Evolutionary conservation across 2,113 vertebrate species (phyloP).

Genomic region (Phoenicopterus ruber): DNA sequence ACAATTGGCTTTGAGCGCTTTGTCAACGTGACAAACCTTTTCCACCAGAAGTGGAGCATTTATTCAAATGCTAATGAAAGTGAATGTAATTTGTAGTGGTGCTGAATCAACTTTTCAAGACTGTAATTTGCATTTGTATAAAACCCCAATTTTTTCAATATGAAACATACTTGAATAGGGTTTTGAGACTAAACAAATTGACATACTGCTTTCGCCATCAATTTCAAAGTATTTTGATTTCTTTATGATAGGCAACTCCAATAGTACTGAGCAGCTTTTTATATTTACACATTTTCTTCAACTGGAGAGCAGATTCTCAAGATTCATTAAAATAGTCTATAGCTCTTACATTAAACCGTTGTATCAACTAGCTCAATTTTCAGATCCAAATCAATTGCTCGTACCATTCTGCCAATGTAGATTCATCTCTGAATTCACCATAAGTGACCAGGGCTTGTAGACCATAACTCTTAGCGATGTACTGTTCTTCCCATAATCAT

Average conservation of each 20-base stretch:
- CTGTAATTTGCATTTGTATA: slow-evolving; percentile 4
- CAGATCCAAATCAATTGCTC: not conserved
- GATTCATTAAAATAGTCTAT: not conserved
- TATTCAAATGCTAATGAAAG: slow-evolving; percentile 43
- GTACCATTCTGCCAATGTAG: not conserved
- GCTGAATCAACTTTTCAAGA: slow-evolving; percentile 31
- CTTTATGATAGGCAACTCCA: not conserved
- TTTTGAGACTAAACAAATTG: slow-evolving; percentile 19
- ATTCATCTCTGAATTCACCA: not conserved
- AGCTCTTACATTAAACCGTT: not conserved
- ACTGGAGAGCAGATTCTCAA: not conserved
- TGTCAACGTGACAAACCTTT: not conserved
- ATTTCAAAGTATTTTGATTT: not conserved
- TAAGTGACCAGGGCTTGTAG: not conserved
- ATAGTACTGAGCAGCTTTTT: not conserved
- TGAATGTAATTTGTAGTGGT: not conserved
- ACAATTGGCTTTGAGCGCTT: not conserved
- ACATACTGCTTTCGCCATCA: not conserved
- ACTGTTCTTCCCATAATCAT: not conserved
- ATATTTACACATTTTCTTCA: not conserved
- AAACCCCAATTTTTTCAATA: not conserved
- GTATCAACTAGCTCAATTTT: not conserved
- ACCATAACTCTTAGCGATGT: not conserved
- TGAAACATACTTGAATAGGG: not conserved
- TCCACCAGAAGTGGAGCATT: not conserved